Evolutionary conservation across 2,113 vertebrate genomes (phyloP), one percentile per base, ranked within the genome.

Genomic region (Brachyhypopomus gauderio): DNA sequence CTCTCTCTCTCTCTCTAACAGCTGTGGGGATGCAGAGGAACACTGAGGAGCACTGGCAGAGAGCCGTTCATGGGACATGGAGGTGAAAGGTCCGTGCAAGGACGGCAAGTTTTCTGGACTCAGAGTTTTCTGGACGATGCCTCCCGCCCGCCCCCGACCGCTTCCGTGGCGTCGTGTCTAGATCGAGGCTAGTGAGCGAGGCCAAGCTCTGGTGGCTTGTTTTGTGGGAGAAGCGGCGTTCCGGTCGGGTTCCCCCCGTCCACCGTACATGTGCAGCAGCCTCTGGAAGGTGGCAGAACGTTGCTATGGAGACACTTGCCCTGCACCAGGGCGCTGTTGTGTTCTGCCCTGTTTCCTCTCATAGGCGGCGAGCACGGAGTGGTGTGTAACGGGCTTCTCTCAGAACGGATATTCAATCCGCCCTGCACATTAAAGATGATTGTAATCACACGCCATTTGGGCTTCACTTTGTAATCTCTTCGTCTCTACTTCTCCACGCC

Each of bases 221-320:
- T 80, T 77, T 77, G 48, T 77, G 41, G 22, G 27, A 77, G 58
- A 75, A 66, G 19, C 62, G 12, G 30, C 55, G 48, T 30, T n/a
- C 30, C 79, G 64, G 74, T 86, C 45, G 56, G 80, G 78, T 79
- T 59, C 81, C 25, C 30, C 78, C 85, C 87, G 85, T 86, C 79
- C 73, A 41, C 82, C 74, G 83, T 88, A 73, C 82, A 72, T 70
- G 81, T 74, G 81, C 80, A 83, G 83, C 86, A 79, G 59, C 63
- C 71, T 78, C 84, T 79, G 85, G 74, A 84, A 72, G 72, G 75
- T 84, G 66, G 72, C 84, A 87, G 88, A 78, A 86, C 86, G 91
- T 92, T 92, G 87, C 88, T 87, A 91, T 92, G 90, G 89, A 89
- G 88, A 92, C 89, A 84, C 83, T 82, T 89, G 80, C 83, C 89